A percentile compares a stretch with the other conserved stretches of the same genome.
Conservation (phyloP, 2,797 vertebrate genomes). For the Toxotes lorentzi region DNA sequence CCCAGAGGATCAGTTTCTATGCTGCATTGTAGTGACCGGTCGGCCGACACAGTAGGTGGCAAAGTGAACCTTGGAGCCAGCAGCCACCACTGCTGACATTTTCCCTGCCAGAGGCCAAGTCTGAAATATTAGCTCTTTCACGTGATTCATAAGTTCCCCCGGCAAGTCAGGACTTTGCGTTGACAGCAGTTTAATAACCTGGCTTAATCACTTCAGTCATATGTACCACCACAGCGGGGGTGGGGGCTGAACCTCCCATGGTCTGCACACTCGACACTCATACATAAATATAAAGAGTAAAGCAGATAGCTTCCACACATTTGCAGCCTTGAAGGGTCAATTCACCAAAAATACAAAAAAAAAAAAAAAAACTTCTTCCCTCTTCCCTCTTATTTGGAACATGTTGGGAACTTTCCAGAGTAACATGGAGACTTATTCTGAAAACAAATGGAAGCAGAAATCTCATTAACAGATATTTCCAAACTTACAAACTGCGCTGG, state of each 20-base stretch:
- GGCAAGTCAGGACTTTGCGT: conserved; percentile 57
- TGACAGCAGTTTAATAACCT: conserved; percentile 65
- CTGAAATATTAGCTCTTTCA: conserved; percentile 72
- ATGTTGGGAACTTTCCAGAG: neutral
- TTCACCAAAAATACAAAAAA: conserved; percentile 1
- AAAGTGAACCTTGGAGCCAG: conserved; percentile 41
- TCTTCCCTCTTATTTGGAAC: neutral
- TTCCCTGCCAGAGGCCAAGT: conserved; percentile 23
- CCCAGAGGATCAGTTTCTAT: conserved; percentile 39
- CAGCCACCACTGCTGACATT: conserved; percentile 28
- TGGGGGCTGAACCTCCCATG: conserved; percentile 4
- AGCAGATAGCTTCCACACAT: conserved; percentile 15
- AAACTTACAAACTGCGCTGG: neutral
- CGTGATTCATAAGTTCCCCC: conserved; percentile 68
- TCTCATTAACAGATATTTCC: neutral
- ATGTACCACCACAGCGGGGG: conserved; percentile 37
- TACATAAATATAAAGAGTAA: conserved; percentile 18
- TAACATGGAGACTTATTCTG: neutral
- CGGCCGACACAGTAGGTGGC: conserved; percentile 30
- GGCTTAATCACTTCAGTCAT: conserved; percentile 62
- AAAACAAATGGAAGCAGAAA: neutral
- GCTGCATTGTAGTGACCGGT: conserved; percentile 17
- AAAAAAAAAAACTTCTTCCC: too few relatives aligned
- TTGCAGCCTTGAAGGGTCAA: neutral
- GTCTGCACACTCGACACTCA: conserved; percentile 24